phyloP scores from a whole-genome alignment of 2,113 vertebrate genomes.

The Stictonetta naevosa region DNA sequence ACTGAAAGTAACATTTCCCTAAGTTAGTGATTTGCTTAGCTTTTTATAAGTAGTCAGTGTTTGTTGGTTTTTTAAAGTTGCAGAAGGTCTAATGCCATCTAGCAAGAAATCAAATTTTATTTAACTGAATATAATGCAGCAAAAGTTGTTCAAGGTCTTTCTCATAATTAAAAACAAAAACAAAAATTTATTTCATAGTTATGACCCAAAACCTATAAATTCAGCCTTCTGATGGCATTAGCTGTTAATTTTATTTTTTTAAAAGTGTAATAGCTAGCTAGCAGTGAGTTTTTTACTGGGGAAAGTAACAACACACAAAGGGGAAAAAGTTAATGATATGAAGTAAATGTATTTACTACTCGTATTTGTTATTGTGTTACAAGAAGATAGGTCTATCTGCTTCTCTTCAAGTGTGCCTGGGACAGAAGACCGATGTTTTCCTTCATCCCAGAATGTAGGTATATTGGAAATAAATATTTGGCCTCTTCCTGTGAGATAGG shows the following conservation, averaged over 20 bases:
- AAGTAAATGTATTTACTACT: neutral
- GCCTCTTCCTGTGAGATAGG: neutral
- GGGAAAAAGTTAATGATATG: neutral
- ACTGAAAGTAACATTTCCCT: neutral
- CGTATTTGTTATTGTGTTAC: neutral
- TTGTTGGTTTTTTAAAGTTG: neutral
- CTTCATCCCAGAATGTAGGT: neutral
- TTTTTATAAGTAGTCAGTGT: neutral
- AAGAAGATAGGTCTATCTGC: neutral
- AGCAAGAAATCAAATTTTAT: neutral
- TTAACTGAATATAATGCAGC: neutral
- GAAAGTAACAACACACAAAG: neutral
- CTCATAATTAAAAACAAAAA: neutral
- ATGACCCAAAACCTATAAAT: neutral
- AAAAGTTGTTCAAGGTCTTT: neutral
- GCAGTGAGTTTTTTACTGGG: neutral
- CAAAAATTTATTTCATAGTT: neutral
- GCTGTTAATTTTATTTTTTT: neutral
- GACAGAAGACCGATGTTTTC: neutral
- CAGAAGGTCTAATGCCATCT: neutral
- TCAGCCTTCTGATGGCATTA: neutral
- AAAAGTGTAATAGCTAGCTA: neutral
- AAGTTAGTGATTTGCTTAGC: neutral
- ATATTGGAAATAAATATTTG: neutral
- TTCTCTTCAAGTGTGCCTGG: neutral